Conservation (phyloP, 2,797 vertebrate genomes). For the Hypotaenidia philippensis region DNA sequence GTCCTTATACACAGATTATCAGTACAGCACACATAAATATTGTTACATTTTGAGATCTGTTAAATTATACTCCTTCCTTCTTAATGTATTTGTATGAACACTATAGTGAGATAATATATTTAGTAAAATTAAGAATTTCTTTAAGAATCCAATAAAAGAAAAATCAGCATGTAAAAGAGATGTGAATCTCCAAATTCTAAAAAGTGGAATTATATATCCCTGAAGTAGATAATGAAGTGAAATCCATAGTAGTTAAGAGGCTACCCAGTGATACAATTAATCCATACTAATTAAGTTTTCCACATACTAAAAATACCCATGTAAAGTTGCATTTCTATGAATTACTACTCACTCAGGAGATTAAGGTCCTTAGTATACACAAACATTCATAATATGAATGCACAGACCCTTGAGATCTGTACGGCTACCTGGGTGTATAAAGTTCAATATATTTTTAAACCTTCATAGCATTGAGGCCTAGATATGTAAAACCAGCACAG, state of each 20-base stretch:
- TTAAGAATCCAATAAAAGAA: not conserved
- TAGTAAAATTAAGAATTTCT: not conserved
- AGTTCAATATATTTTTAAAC: not conserved
- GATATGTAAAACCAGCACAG: not conserved
- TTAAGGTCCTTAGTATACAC: not conserved
- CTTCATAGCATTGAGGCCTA: not conserved
- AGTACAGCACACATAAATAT: not conserved
- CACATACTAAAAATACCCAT: not conserved
- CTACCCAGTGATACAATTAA: not conserved
- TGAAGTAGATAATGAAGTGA: not conserved
- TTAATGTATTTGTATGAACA: not conserved
- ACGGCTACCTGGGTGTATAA: not conserved
- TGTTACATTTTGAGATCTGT: not conserved
- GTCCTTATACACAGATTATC: not conserved
- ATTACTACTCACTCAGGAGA: not conserved
- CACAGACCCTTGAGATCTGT: not conserved
- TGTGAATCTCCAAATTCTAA: not conserved
- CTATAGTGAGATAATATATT: not conserved
- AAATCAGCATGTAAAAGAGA: not conserved
- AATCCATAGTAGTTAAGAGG: not conserved
- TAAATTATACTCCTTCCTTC: slow-evolving; percentile 3
- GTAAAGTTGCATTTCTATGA: not conserved
- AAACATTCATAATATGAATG: not conserved
- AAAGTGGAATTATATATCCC: not conserved
- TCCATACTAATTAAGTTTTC: slow-evolving; percentile 8